These are phyloP conservation scores for Rhinoraja longicauda DNA, from an alignment of 2,797 vertebrate species.

Conservation along the genomic window DNA sequence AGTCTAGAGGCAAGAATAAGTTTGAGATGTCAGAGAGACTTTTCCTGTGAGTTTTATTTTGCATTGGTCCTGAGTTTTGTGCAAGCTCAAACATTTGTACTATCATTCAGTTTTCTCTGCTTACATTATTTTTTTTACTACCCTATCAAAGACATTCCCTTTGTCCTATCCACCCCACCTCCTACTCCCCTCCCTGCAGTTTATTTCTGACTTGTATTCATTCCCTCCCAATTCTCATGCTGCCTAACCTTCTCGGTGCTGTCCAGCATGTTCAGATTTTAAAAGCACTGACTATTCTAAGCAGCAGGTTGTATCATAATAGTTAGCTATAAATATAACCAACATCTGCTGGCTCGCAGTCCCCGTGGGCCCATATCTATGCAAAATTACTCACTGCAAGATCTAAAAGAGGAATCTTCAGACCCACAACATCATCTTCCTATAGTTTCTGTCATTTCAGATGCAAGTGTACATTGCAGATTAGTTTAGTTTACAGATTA, in stretches of 20 bases:
- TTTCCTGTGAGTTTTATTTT: background rate
- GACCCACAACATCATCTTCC: background rate
- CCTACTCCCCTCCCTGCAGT: too few relatives aligned
- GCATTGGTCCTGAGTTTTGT: background rate
- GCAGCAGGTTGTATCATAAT: background rate
- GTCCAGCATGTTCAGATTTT: background rate
- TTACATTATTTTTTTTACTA: background rate
- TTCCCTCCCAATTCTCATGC: too few relatives aligned
- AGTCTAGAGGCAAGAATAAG: background rate
- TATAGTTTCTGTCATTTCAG: background rate
- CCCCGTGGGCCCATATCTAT: background rate
- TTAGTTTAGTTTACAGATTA: too few relatives aligned
- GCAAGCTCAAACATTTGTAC: background rate
- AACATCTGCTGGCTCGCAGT: conserved; percentile 1
- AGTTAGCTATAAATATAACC: background rate
- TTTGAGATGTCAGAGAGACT: background rate
- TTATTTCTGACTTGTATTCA: too few relatives aligned
- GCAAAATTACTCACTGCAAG: conserved; percentile 27
- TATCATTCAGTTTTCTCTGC: background rate
- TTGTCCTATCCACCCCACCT: too few relatives aligned
- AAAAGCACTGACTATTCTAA: background rate
- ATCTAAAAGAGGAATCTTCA: conserved; percentile 21
- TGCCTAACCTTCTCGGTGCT: too few relatives aligned
- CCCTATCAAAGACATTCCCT: too few relatives aligned
- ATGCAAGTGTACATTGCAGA: background rate